Base-by-base conservation (phyloP, 2,113 vertebrate species). In the Hiodon tergisus region DNA sequence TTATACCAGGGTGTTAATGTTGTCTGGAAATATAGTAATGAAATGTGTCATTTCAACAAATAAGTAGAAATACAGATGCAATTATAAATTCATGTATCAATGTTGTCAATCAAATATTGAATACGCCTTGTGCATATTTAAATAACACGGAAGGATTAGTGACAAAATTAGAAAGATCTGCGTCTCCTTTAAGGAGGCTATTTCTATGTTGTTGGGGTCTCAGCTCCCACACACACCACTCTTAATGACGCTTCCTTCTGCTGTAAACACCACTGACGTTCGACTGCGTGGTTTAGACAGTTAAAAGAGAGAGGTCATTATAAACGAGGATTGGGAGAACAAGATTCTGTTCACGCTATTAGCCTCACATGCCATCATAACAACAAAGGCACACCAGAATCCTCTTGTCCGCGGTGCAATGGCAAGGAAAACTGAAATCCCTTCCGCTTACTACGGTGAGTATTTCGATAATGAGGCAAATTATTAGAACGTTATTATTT, bases 331-430 rank as follows among this genome's bases (percentile, higher is more conserved):
- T 11, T 60, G 74, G 47, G 74, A 51, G 58, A 69, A 67, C 69
- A 71, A 51, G 55, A 46, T 55, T 51, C 73, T 72, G 59, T 31
- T 50, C 69, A 62, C 69, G n/a, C 58, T 65, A 16, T 13, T 78
- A 9, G 81, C 81, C 78, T 84, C 82, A 80, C 86, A 91, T 91
- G 90, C 86, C 86, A 81, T 82, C 84, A 51, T 84, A 76, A 86
- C 86, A 88, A 90, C 87, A 89, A 88, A 88, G 88, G 78, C 31
- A 14, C 75, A 69, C 16, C 75, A 63, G 52, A 65, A 48, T 66
- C 70, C 14, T 10, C 17, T 17, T 54, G 75, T 48, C 75, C 75
- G 61, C 75, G 61, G 52, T 58, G 75, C 69, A 65, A 77, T 77
- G 76, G 76, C 69, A 71, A 71, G 76, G 54, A 72, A 65, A 59